Evolutionary conservation across 2,113 vertebrate species (phyloP), one percentile per base, ranked within the genome.

Genomic region (Malurus elegans): DNA sequence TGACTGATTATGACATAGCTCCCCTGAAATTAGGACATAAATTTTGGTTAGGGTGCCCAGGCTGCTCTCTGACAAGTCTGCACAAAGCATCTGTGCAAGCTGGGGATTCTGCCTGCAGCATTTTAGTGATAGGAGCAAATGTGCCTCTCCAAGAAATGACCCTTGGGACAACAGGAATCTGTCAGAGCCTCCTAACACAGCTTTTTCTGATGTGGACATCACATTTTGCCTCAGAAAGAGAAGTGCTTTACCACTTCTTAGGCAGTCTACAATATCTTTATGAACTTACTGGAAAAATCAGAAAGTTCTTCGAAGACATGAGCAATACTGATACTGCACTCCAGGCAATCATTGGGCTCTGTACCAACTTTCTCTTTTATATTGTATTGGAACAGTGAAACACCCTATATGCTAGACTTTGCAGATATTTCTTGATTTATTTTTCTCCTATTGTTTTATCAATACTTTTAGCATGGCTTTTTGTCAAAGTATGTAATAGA

Each of bases 81-180:
- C 10, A 4, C 47, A 80, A 87, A 97, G 83, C 56, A 79, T 84
- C 64, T 96, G 85, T 76, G 88, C 84, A 44, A 76, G 50, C 89
- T 85, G 90, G 88, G 90, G 73, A 84, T 79, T 96, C 92, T 89
- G 74, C 57, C 48, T 82, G 73, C 47, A 88, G 36, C 69, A 71
- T 95, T 90, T 93, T 58, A 76, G 69, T 79, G 89, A 84, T 47
- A 93, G 72, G 61, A 95, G 92, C 70, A 91, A 94, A 94, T 62
- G 40, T 80, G 71, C 62, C 93, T 95, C 79, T 70, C 71, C 47
- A 84, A 84, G 79, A 94, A 95, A 34, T 79, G 21, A 73, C 69
- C n/a, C 84, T 42, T 51, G 73, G 84, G 91, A 94, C 6, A 60
- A 34, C 5, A 65, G 57, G 78, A 86, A 61, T 93, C 61, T 94